phyloP scores from a whole-genome alignment of 2,797 vertebrate species.

The Esox masquinongy region DNA sequence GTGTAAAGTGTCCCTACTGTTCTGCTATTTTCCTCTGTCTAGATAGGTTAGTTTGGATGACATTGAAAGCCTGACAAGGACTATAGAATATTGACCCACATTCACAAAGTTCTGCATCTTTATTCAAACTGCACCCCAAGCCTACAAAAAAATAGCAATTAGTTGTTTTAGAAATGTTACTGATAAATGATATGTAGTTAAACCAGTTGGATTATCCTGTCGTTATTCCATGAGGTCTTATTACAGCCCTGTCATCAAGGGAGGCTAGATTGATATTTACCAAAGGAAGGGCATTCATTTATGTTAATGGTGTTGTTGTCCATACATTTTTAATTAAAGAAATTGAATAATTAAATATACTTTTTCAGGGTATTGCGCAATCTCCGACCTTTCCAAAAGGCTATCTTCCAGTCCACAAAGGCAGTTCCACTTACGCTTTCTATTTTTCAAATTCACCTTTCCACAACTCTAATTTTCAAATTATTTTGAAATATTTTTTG shows the following conservation, averaged over 20 bases:
- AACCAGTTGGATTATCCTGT: conserved; percentile 1
- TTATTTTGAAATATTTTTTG: background rate
- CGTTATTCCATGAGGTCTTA: conserved; percentile 7
- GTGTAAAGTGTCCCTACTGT: background rate
- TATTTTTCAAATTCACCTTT: background rate
- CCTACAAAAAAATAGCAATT: conserved; percentile 9
- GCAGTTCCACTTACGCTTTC: background rate
- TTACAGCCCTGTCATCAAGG: conserved; percentile 7
- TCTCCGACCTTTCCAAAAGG: background rate
- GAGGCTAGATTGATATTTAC: conserved; percentile 11
- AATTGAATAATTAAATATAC: conserved; percentile 6
- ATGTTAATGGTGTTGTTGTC: conserved; percentile 3
- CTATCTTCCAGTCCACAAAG: background rate
- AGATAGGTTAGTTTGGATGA: background rate
- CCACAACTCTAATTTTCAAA: background rate
- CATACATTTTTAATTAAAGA: background rate
- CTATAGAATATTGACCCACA: background rate
- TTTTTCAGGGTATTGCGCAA: background rate
- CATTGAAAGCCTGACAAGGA: background rate
- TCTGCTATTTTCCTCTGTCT: background rate
- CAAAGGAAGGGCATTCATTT: conserved; percentile 7
- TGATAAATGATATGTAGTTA: conserved; percentile 12
- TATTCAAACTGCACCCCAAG: background rate
- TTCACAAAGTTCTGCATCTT: background rate
- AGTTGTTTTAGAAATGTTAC: background rate